A percentile compares a stretch with the other conserved stretches of the same genome.
Evolutionary conservation across 2,888 invertebrate species (phyloP).

Genomic region (Cephus runcator): DNA sequence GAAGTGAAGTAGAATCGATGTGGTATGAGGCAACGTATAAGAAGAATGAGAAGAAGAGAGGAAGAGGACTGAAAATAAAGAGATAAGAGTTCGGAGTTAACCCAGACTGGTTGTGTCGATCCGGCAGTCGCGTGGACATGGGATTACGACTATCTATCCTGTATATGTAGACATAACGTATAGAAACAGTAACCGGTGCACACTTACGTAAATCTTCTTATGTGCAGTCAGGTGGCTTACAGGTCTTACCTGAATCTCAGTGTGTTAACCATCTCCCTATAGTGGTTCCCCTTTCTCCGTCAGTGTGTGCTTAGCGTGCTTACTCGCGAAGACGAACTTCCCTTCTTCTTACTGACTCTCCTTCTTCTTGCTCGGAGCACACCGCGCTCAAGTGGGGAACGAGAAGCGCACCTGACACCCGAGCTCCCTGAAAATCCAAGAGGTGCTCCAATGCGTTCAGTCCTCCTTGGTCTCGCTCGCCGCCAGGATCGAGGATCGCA

Average conservation of each 20-base stretch:
- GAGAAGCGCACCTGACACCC: conserved; percentile 41
- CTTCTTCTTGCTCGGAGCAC: conserved; percentile 15
- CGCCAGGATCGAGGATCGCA: conserved; percentile 23
- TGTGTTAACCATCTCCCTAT: neutral
- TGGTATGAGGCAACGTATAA: conserved; percentile 25
- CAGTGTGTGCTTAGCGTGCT: neutral
- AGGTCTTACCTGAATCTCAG: neutral
- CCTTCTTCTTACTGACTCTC: conserved; percentile 15
- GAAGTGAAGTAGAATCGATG: neutral
- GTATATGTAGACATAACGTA: neutral
- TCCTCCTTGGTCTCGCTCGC: conserved; percentile 35
- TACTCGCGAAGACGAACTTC: conserved; percentile 7
- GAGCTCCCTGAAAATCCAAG: conserved; percentile 45
- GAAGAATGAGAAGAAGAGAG: conserved; percentile 28
- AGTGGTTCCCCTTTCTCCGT: neutral
- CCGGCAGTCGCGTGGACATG: conserved; percentile 30
- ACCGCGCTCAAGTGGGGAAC: conserved; percentile 16
- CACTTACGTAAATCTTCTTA: neutral
- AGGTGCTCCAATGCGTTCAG: conserved; percentile 31
- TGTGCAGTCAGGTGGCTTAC: neutral
- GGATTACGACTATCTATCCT: conserved; percentile 15
- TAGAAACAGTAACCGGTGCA: neutral
- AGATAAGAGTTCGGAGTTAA: conserved; percentile 30
- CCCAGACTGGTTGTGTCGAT: conserved; percentile 29
- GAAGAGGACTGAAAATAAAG: conserved; percentile 23